These are phyloP conservation scores for Eulithis prunata DNA, from an alignment of 2,888 invertebrate species.

Conservation along the genomic window DNA sequence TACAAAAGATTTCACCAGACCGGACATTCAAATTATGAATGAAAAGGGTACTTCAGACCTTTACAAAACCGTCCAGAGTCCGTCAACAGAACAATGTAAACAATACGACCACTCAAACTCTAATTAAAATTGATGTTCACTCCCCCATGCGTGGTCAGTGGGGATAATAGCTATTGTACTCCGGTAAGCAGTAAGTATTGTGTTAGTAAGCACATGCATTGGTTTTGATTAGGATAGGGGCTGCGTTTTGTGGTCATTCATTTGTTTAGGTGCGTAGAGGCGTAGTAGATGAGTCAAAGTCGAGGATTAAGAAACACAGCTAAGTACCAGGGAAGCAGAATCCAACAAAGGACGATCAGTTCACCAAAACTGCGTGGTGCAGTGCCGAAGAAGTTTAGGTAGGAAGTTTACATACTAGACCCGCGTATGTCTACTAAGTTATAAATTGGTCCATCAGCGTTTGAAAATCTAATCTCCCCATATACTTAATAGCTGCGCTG, in stretches of 20 bases:
- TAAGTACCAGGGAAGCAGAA: too few species aligned
- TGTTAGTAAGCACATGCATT: slow-evolving; percentile 14
- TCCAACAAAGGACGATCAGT: too few species aligned
- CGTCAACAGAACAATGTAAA: slow-evolving; percentile 24
- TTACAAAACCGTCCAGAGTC: slow-evolving; percentile 9
- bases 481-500: too few species aligned
- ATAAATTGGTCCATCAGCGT: too few species aligned
- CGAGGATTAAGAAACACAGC: too few species aligned
- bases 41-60: not conserved
- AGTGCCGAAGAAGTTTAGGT: too few species aligned
- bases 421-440: too few species aligned
- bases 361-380: too few species aligned
- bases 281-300: too few species aligned
- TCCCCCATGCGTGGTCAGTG: slow-evolving; percentile 31
- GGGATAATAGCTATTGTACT: slow-evolving; percentile 18
- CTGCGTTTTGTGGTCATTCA: slow-evolving; percentile 5
- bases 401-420: too few species aligned
- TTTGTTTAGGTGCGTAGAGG: not conserved
- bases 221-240: slow-evolving; percentile 15
- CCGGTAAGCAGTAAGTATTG: slow-evolving; percentile 2
- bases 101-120: slow-evolving; percentile 18
- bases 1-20: not conserved
- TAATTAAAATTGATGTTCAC: slow-evolving; percentile 48
- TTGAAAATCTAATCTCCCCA: too few species aligned
- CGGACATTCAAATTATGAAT: slow-evolving; percentile 7